Conservation (phyloP, 2,888 invertebrate genomes). For the Drosophila flavopinicola region DNA sequence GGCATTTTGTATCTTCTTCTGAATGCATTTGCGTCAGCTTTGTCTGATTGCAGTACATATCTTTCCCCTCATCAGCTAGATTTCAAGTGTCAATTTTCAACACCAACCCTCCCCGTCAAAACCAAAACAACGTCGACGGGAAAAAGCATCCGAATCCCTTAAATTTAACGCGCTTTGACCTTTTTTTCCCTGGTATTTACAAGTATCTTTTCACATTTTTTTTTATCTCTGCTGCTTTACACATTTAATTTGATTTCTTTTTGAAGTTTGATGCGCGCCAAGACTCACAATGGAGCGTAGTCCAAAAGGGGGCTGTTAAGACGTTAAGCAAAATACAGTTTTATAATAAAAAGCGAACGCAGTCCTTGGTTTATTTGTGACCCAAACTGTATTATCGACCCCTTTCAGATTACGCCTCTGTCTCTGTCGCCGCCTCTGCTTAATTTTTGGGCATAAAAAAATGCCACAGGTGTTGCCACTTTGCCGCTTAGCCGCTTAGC, state of each 20-base stretch:
- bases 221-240: constrained; percentile 65
- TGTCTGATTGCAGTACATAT: constrained; percentile 64
- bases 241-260: constrained; percentile 79
- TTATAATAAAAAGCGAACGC: too few relatives aligned
- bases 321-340: neutral
- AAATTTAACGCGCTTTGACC: constrained; percentile 74
- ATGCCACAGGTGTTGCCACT: constrained; percentile 76
- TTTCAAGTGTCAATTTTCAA: constrained; percentile 76
- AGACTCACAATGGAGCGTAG: constrained; percentile 27
- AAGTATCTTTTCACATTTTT: constrained; percentile 60
- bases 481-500: constrained; percentile 67
- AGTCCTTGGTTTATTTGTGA: too few relatives aligned
- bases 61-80: constrained; percentile 38
- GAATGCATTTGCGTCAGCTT: constrained; percentile 59
- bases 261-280: constrained; percentile 71
- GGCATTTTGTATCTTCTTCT: constrained; percentile 3
- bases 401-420: constrained; percentile 25
- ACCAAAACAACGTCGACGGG: constrained; percentile 24
- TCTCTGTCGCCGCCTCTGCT: too few relatives aligned
- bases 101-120: constrained; percentile 60
- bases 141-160: constrained; percentile 61
- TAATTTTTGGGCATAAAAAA: constrained; percentile 20
- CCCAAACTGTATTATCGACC: too few relatives aligned
- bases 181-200: constrained; percentile 63
- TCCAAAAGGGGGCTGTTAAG: neutral